Evolutionary conservation across 1,140 invertebrate species (phyloP).

Genomic region (Drosophila persimilis): DNA sequence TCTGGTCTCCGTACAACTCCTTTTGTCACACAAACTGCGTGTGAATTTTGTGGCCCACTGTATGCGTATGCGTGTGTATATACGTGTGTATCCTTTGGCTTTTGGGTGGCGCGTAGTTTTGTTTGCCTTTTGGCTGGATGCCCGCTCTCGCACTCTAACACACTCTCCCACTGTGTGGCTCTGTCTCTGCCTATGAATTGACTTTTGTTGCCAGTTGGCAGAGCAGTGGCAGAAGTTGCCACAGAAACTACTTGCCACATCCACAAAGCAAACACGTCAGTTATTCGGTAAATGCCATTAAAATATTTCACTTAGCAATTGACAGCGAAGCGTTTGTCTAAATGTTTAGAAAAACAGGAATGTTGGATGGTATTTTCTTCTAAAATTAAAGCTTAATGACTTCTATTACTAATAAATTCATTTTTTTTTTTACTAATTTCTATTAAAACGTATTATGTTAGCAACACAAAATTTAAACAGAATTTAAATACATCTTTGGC

Average conservation of each 20-base stretch:
- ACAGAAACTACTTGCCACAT: constrained; percentile 39
- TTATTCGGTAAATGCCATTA: constrained; percentile 59
- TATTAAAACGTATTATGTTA: no score
- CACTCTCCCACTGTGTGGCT: constrained; percentile 1
- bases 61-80: constrained; percentile 28
- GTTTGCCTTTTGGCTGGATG: constrained; percentile 68
- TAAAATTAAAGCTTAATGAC: no score
- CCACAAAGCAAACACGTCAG: constrained; percentile 60
- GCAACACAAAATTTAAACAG: no score
- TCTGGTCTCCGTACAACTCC: constrained; percentile 45
- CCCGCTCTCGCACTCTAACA: constrained; percentile 12
- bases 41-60: constrained; percentile 72
- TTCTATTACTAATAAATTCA: no score
- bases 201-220: constrained; percentile 75
- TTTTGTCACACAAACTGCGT: constrained; percentile 79
- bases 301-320: constrained; percentile 42
- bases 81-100: constrained; percentile 54
- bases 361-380: no score
- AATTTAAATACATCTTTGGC: no score
- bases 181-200: constrained; percentile 59
- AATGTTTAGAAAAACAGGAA: no score
- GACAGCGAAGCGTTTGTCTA: neutral
- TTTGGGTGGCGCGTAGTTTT: constrained; percentile 55
- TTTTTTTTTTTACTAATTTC: no score
- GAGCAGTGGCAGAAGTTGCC: constrained; percentile 19